Evolutionary conservation across 2,113 vertebrate genomes (phyloP).

Genomic region (Bucco capensis): DNA sequence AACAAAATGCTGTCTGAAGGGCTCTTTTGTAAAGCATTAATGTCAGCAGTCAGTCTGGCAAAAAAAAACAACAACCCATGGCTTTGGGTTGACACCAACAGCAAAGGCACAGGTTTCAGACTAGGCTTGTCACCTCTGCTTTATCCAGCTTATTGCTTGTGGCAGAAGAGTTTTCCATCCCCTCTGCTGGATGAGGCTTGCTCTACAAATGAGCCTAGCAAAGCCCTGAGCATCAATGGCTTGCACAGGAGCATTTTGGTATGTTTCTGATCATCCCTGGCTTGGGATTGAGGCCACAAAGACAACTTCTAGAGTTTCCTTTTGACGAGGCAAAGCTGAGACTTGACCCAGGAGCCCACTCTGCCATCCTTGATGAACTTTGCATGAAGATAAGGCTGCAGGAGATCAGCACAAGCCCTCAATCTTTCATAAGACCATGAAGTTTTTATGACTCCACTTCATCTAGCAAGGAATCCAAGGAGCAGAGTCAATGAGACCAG

Average conservation of each 20-base stretch:
- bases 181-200: conserved; percentile 4
- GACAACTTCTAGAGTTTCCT: background rate
- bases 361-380: background rate
- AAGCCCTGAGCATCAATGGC: background rate
- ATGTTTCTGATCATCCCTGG: background rate
- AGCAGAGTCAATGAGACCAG: background rate
- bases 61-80: too few species aligned
- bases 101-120: background rate
- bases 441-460: background rate
- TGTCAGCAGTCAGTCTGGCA: background rate
- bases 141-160: background rate
- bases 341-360: background rate
- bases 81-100: background rate
- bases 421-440: background rate
- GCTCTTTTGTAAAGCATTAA: background rate
- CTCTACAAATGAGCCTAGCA: conserved; percentile 16
- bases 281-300: background rate
- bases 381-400: background rate
- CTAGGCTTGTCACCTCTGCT: background rate
- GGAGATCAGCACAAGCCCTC: background rate
- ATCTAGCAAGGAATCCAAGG: background rate
- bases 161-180: conserved; percentile 46
- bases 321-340: background rate
- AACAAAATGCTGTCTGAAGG: background rate
- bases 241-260: conserved; percentile 39